Base-by-base conservation (phyloP, 2,888 invertebrate genomes). In the Torymus tubicola region DNA sequence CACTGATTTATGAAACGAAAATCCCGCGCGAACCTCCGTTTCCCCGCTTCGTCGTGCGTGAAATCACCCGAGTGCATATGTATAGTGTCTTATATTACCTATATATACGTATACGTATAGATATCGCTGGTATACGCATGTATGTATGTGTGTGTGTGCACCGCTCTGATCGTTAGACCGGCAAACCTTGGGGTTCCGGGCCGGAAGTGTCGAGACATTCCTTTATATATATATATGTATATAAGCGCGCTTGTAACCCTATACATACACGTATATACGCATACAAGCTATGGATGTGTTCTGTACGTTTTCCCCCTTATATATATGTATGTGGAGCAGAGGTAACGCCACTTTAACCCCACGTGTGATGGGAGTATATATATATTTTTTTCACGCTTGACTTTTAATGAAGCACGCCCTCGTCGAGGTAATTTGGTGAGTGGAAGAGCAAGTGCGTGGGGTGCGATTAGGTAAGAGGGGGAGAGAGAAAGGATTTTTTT, bases 1-100 rank as follows among this genome's bases (percentile, higher is more conserved):
- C 16, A 11, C 83, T 84, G 86, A 88, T 87, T 86, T 87, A 86
- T 85, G 85, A 83, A 71, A 85, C 83, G 85, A 87, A 88, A 87
- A 58, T 87, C 88, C 86, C 68, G 68, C 16, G 24, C 21, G 50
- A 16, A 83, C 78, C 73, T 78, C 85, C 85, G 86, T 86, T 86
- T 85, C 85, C 83, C 83, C 84, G 86, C 81, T 81, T 52, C 68
- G 79, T 16, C 12, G 79, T 53, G 78, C 81, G 79, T 81, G 81
- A 81, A 81, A 81, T 81, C 81, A 60, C 67, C 76, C 70, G 60
- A 64, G 21, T 63, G 4, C 61, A 60, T 31, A 8, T 8, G 8
- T 31, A 31, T 8, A 42, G 42, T 42, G 42, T 42, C 42, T 42
- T 8, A 42, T 42, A 42, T 42, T 42, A 42, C 42, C 21, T 21